Conservation (phyloP, 35 echinoderm and acorn worm species). For the Ophiothrix spiculata region DNA sequence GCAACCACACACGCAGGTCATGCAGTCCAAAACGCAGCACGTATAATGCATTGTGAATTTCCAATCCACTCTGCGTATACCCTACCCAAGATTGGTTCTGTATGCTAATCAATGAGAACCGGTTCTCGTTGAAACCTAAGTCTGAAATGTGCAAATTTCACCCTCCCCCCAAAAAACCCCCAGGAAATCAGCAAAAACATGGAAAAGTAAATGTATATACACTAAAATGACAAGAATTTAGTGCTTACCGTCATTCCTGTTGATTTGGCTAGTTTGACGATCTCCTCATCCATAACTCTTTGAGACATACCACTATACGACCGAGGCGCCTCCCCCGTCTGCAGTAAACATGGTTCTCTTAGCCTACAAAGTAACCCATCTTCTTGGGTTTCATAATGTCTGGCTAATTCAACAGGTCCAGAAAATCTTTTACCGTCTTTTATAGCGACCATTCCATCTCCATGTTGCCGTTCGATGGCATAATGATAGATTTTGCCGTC, state of each 20-base stretch:
- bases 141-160: too few relatives aligned
- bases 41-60: too few relatives aligned
- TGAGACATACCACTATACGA: constrained; percentile 65
- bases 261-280: constrained; percentile 43
- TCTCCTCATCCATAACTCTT: constrained; percentile 53
- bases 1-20: too few relatives aligned
- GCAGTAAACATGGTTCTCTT: constrained; percentile 45
- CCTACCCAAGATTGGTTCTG: too few relatives aligned
- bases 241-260: constrained; percentile 77
- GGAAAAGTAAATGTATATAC: too few relatives aligned
- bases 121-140: too few relatives aligned
- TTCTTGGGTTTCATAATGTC: constrained; percentile 66
- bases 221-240: too few relatives aligned
- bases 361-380: constrained; percentile 89
- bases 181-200: too few relatives aligned
- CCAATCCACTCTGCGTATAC: too few relatives aligned
- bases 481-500: constrained; percentile 85
- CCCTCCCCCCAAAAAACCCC: too few relatives aligned
- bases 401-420: constrained; percentile 83
- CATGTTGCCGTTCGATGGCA: constrained; percentile 74
- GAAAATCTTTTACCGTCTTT: constrained; percentile 89
- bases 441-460: constrained; percentile 81
- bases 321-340: constrained; percentile 34
- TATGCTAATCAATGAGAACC: too few relatives aligned
- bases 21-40: too few relatives aligned